Conservation (phyloP, 2,888 invertebrate species). For the Odontothrips loti region DNA sequence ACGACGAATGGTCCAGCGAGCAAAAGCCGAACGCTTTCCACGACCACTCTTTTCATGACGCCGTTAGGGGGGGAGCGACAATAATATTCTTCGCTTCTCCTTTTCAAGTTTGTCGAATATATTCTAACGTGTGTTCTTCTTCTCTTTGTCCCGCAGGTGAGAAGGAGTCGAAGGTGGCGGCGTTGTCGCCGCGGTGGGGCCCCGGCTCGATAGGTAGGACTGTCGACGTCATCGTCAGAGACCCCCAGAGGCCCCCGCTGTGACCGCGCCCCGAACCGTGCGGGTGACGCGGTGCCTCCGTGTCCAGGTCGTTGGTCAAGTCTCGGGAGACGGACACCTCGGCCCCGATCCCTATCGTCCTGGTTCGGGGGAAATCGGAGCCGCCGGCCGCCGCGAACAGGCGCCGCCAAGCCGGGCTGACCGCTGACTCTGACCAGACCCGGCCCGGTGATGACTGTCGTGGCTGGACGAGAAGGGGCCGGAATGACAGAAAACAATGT, state of each 20-base stretch:
- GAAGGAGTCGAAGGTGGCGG: neutral
- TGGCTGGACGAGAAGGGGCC: neutral
- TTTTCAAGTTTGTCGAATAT: slow-evolving; percentile 1
- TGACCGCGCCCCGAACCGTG: neutral
- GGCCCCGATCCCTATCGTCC: neutral
- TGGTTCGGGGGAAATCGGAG: neutral
- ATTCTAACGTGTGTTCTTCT: slow-evolving; percentile 6
- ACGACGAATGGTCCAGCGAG: too few species aligned
- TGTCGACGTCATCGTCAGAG: too few species aligned
- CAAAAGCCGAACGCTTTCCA: neutral
- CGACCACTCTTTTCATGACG: neutral
- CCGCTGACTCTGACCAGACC: slow-evolving; percentile 1
- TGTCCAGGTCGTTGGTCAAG: neutral
- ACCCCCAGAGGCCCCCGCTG: too few species aligned
- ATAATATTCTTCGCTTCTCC: neutral
- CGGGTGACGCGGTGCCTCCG: neutral
- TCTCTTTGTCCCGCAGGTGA: slow-evolving; percentile 5
- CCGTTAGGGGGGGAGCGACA: neutral
- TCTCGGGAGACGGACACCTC: too few species aligned
- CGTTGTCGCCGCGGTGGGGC: neutral
- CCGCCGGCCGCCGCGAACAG: neutral
- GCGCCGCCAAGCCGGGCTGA: neutral
- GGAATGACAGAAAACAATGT: slow-evolving; percentile 15
- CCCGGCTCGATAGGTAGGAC: neutral
- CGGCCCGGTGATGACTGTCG: too few species aligned